Percentiles rank a stretch among this genome's conserved stretches.
Conservation (phyloP, 2,797 vertebrate genomes). For the Morelia viridis region DNA sequence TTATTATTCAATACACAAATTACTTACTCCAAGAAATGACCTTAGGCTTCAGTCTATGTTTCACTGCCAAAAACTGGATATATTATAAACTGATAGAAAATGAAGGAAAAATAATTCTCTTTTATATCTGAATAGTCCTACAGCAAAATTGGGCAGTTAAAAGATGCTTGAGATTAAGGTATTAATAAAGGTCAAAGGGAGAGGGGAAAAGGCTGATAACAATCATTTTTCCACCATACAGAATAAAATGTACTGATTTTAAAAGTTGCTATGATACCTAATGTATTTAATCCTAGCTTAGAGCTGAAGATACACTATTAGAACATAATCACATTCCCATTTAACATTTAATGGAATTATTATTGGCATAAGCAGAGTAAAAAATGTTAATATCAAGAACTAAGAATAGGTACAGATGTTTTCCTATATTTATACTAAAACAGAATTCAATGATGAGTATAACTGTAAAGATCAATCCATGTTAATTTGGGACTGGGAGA, state of each 20-base stretch:
- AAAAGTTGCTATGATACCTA: neutral
- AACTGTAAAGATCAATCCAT: neutral
- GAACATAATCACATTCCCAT: neutral
- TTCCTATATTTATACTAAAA: neutral
- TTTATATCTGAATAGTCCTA: too few species aligned
- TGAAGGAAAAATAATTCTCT: neutral
- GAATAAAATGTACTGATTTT: neutral
- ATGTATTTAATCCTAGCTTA: neutral
- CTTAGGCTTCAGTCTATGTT: neutral
- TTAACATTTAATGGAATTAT: neutral
- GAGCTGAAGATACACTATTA: neutral
- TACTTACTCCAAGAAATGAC: neutral
- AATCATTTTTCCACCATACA: neutral
- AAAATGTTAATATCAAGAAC: neutral
- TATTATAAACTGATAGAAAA: neutral
- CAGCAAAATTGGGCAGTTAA: slow-evolving; percentile 28
- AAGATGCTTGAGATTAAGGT: slow-evolving; percentile 27
- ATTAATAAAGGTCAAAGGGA: slow-evolving; percentile 10
- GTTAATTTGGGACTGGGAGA: neutral
- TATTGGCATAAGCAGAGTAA: neutral
- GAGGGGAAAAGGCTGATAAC: neutral
- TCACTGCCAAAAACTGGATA: neutral
- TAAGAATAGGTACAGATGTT: neutral
- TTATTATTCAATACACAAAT: neutral
- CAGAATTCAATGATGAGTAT: neutral